phyloP scores from a whole-genome alignment of 2,113 vertebrate species.

The Mustela nigripes region DNA sequence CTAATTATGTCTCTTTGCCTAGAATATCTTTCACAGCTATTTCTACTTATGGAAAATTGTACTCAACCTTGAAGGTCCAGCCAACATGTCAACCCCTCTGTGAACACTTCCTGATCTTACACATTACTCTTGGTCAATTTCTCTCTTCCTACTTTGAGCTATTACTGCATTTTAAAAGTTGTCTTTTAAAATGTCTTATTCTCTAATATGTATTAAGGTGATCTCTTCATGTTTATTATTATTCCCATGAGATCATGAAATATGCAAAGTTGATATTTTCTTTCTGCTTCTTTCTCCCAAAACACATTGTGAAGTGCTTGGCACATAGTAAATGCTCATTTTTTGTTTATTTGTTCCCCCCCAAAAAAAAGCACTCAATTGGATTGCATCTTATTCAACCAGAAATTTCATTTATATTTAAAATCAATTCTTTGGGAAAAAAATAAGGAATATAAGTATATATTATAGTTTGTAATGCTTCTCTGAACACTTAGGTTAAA shows the following conservation, averaged over 20 bases:
- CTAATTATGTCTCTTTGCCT: background rate
- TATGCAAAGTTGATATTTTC: background rate
- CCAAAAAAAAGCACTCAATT: background rate
- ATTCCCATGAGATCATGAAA: background rate
- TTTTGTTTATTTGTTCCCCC: background rate
- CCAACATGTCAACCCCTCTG: background rate
- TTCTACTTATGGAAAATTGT: background rate
- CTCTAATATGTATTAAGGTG: background rate
- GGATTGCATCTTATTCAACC: background rate
- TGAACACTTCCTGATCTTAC: background rate
- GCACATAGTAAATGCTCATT: background rate
- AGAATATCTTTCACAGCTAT: background rate
- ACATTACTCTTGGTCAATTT: background rate
- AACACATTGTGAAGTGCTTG: background rate
- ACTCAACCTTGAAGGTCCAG: background rate
- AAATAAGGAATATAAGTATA: background rate
- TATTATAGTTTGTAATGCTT: background rate
- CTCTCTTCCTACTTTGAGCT: background rate
- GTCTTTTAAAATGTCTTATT: background rate
- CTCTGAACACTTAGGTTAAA: background rate
- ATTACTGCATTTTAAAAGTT: background rate
- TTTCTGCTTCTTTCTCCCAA: background rate
- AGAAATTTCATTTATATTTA: conserved; percentile 13
- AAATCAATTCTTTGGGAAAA: background rate
- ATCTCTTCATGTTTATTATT: background rate